phyloP scores from a whole-genome alignment of 1,140 invertebrate species.

The Arion vulgaris region DNA sequence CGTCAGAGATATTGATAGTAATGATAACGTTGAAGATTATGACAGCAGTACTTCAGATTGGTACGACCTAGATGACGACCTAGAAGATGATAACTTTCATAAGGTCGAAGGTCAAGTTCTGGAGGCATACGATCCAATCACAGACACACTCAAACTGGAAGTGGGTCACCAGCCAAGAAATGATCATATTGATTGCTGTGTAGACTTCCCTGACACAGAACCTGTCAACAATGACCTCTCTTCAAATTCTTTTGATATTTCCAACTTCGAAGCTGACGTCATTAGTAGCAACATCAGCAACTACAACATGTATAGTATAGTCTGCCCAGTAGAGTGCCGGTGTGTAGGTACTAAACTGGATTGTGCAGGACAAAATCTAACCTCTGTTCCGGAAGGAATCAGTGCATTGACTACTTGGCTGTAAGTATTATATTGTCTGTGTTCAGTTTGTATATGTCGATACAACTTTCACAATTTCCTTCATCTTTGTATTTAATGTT shows the following conservation, averaged over 20 bases:
- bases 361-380: conserved; percentile 33
- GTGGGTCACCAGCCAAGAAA: neutral
- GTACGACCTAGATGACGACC: neutral
- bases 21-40: neutral
- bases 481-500: too few relatives aligned
- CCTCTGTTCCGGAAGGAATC: conserved; percentile 24
- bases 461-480: too few relatives aligned
- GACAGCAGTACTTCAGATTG: neutral
- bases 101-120: neutral
- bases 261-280: neutral
- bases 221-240: neutral
- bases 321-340: conserved; percentile 18
- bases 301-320: neutral
- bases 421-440: conserved; percentile 1
- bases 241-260: neutral
- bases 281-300: neutral
- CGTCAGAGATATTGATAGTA: neutral
- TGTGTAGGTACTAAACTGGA: conserved; percentile 26
- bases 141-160: neutral
- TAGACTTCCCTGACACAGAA: neutral
- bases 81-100: neutral
- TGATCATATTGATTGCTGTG: neutral
- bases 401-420: neutral
- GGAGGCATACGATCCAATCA: neutral
- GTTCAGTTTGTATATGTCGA: too few relatives aligned